Evolutionary conservation across 1,140 invertebrate genomes (phyloP).

Genomic region (Caerostris extrusa): DNA sequence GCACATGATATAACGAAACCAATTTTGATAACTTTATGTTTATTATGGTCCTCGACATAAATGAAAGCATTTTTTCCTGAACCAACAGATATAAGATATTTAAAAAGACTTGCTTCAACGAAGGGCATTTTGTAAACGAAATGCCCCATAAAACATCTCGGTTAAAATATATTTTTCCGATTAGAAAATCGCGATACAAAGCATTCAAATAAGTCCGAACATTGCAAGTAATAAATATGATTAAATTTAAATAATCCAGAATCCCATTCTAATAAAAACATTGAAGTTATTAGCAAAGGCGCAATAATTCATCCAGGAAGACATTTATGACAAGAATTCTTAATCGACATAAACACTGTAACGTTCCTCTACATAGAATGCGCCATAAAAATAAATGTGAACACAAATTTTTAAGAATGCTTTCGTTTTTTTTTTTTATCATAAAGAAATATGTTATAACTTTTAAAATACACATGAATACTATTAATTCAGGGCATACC

Average conservation of each 20-base stretch:
- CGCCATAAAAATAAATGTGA: background rate
- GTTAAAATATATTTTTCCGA: background rate
- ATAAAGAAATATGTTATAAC: no score
- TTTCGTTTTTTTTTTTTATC: no score
- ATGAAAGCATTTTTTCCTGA: no score
- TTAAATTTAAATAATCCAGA: background rate
- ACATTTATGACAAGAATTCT: slow-evolving; percentile 35
- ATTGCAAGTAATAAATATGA: background rate
- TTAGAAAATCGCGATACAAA: background rate
- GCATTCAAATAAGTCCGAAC: background rate
- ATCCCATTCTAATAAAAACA: background rate
- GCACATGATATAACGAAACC: no score
- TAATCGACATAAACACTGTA: background rate
- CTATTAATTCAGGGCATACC: slow-evolving; percentile 57
- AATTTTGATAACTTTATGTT: no score
- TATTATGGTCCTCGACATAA: no score
- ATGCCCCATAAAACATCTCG: background rate
- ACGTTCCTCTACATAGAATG: background rate
- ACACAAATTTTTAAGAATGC: background rate
- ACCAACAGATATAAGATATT: no score
- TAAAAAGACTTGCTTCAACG: no score
- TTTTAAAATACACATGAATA: background rate
- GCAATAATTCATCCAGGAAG: slow-evolving; percentile 22
- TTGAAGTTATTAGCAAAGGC: background rate
- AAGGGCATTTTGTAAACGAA: no score